Evolutionary conservation across 2,113 vertebrate genomes (phyloP).

Genomic region (Orthonyx spaldingii): DNA sequence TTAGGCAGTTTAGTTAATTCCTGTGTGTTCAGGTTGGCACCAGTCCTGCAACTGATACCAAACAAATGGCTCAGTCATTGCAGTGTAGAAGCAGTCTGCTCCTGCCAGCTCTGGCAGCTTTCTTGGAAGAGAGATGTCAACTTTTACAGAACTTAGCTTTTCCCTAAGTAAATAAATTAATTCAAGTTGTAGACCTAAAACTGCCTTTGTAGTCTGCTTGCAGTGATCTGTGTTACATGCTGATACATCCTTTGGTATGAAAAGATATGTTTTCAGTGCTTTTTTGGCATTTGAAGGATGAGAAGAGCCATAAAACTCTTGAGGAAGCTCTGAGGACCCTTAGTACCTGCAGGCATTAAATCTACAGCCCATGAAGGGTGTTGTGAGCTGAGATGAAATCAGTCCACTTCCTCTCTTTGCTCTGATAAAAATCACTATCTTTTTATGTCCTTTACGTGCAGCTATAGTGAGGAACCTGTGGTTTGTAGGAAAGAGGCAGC

Average conservation of each 20-base stretch:
- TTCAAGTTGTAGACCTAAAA: not conserved
- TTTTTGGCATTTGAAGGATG: not conserved
- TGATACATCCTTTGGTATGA: not conserved
- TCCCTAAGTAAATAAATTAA: not conserved
- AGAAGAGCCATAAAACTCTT: not conserved
- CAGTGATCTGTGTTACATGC: not conserved
- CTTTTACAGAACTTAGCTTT: not conserved
- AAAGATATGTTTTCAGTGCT: not conserved
- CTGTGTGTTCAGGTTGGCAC: not conserved
- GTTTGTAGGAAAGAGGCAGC: not conserved
- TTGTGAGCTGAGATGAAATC: not conserved
- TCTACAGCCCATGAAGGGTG: not conserved
- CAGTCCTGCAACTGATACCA: not conserved
- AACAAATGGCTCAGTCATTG: not conserved
- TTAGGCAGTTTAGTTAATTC: not conserved
- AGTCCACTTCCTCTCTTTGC: not conserved
- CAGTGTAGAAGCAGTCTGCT: not conserved
- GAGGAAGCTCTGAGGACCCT: not conserved
- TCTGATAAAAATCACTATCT: not conserved
- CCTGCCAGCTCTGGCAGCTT: not conserved
- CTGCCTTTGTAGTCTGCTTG: not conserved
- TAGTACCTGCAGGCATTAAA: accelerated
- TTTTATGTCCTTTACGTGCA: not conserved
- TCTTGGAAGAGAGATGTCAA: not conserved
- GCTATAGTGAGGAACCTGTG: not conserved